Evolutionary conservation across 2,113 vertebrate genomes (phyloP).

Genomic region (Callocephalon fimbriatum): DNA sequence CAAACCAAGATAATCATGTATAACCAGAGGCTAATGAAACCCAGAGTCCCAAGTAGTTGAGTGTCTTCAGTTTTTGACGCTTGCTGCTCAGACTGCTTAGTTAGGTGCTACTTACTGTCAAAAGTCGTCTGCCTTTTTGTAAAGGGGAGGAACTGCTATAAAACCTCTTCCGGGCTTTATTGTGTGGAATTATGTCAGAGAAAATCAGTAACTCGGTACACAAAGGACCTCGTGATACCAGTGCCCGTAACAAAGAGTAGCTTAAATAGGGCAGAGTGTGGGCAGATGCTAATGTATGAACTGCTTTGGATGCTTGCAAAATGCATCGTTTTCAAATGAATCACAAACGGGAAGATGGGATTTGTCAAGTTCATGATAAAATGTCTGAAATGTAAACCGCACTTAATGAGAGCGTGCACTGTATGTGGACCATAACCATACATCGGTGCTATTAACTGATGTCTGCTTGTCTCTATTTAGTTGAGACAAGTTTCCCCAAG

Average conservation of each 20-base stretch:
- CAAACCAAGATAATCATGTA: neutral
- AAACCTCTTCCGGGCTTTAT: neutral
- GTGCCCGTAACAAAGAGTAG: conserved; percentile 13
- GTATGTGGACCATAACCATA: neutral
- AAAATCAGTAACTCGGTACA: neutral
- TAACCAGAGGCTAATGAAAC: neutral
- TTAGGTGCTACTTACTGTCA: neutral
- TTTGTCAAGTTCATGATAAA: neutral
- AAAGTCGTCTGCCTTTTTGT: neutral
- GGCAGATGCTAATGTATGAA: conserved; percentile 8
- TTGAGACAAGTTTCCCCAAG: neutral
- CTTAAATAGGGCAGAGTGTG: conserved; percentile 3
- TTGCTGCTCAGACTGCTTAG: neutral
- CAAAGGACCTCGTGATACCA: conserved; percentile 28
- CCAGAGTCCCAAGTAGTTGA: neutral
- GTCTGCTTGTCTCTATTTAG: neutral
- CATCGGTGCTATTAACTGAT: neutral
- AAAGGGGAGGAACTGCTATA: neutral
- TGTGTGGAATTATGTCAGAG: neutral
- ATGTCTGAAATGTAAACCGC: neutral
- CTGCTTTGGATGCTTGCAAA: neutral
- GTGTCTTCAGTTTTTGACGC: neutral
- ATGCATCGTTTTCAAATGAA: neutral
- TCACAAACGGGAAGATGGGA: neutral
- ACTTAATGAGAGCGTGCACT: fast-evolving